Evolutionary conservation across 2,797 vertebrate genomes (phyloP).

Genomic region (Trichosurus vulpecula): DNA sequence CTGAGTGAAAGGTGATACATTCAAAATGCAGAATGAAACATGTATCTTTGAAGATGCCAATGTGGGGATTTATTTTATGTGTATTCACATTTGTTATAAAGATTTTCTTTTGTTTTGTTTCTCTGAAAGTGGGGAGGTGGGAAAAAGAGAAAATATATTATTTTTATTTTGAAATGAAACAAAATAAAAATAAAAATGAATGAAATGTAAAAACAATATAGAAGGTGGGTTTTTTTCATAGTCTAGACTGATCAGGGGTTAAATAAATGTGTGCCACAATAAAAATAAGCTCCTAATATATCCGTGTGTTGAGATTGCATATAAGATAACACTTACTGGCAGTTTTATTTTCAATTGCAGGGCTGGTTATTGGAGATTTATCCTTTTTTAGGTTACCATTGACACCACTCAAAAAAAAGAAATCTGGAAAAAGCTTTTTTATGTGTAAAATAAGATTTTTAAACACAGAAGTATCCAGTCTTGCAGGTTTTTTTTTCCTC

Average conservation of each 20-base stretch:
- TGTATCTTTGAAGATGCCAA: not conserved
- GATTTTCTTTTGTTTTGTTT: not conserved
- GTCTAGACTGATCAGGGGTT: not conserved
- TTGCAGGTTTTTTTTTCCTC: not conserved
- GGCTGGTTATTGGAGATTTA: not conserved
- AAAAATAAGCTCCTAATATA: slow-evolving; percentile 2
- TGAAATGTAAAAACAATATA: not conserved
- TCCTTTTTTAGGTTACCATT: not conserved
- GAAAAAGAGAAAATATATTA: not conserved
- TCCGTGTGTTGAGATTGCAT: not conserved
- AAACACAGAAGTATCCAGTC: slow-evolving; percentile 3
- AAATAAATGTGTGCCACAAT: not conserved
- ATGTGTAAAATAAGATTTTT: slow-evolving; percentile 12
- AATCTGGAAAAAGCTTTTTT: slow-evolving; percentile 31
- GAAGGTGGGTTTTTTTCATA: not conserved
- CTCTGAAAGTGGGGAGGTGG: too few species aligned
- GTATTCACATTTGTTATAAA: not conserved
- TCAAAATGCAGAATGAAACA: not conserved
- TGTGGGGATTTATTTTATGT: not conserved
- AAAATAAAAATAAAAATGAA: not conserved
- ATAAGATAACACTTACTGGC: not conserved
- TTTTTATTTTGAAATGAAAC: not conserved
- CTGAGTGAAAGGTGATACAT: not conserved
- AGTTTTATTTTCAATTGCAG: slow-evolving; percentile 34
- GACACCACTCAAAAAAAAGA: slow-evolving; percentile 16